These are phyloP conservation scores for Prochilodus magdalenae DNA, from an alignment of 2,113 vertebrate species.

Conservation along the genomic window DNA sequence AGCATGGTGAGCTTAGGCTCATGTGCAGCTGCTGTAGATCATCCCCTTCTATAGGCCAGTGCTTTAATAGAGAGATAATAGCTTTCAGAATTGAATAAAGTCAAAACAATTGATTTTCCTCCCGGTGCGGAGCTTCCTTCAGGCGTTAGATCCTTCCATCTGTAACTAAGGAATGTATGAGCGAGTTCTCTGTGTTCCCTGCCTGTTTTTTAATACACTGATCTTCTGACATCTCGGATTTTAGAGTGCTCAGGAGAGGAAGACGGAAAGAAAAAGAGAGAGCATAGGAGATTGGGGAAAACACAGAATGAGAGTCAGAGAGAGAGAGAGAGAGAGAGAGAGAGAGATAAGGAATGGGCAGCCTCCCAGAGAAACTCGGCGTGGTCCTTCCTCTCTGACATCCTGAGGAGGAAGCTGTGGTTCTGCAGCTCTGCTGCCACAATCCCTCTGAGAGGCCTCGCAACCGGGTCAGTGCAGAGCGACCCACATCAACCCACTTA, in stretches of 20 bases:
- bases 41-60: too few relatives aligned
- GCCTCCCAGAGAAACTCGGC: constrained; percentile 70
- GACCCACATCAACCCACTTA: constrained; percentile 43
- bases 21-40: too few relatives aligned
- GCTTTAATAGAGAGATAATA: not conserved
- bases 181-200: not conserved
- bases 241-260: constrained; percentile 34
- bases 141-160: not conserved
- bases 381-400: constrained; percentile 74
- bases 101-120: too few relatives aligned
- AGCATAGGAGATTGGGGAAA: too few relatives aligned
- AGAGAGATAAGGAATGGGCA: constrained; percentile 66
- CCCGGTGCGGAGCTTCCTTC: not conserved
- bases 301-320: constrained; percentile 38
- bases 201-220: not conserved
- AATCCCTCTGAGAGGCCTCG: constrained; percentile 62
- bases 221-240: constrained; percentile 22
- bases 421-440: constrained; percentile 58
- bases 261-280: constrained; percentile 40
- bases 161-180: not conserved
- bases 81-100: too few relatives aligned
- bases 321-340: constrained; percentile 38
- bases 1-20: not conserved
- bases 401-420: constrained; percentile 75
- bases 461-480: constrained; percentile 53